Conservation (phyloP, 92 coral and sea anemone species). For the Parazoanthus swiftii region DNA sequence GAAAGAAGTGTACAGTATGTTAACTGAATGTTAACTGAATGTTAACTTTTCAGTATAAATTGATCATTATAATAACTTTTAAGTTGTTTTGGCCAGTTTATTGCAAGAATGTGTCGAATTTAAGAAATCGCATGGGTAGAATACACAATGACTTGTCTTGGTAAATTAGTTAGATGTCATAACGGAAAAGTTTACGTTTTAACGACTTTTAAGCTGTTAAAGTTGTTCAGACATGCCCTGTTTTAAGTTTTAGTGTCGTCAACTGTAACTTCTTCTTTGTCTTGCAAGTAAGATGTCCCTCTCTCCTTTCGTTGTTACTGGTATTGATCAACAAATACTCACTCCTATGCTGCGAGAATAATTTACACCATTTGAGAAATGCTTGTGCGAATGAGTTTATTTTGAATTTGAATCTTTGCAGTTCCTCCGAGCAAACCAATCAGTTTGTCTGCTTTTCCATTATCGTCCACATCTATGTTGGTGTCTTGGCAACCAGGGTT, state of each 20-base stretch:
- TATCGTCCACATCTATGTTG: conserved; percentile 71
- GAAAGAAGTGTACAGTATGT: neutral
- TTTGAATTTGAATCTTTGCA: conserved; percentile 20
- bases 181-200: too few relatives aligned
- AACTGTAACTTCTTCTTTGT: neutral
- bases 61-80: too few relatives aligned
- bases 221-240: neutral
- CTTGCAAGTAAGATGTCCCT: neutral
- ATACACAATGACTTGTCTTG: neutral
- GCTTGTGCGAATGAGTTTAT: neutral
- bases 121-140: too few relatives aligned
- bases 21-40: neutral
- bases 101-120: neutral
- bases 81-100: neutral
- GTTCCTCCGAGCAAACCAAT: conserved; percentile 84
- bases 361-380: neutral
- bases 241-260: neutral
- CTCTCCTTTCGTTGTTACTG: neutral
- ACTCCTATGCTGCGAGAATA: neutral
- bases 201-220: neutral
- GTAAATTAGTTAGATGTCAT: neutral
- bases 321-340: neutral
- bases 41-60: neutral
- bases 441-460: conserved; percentile 52
- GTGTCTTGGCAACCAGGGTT: conserved; percentile 89